These are phyloP conservation scores for Sminthurinus aureus DNA, from an alignment of 2,888 invertebrate species.

Conservation along the genomic window DNA sequence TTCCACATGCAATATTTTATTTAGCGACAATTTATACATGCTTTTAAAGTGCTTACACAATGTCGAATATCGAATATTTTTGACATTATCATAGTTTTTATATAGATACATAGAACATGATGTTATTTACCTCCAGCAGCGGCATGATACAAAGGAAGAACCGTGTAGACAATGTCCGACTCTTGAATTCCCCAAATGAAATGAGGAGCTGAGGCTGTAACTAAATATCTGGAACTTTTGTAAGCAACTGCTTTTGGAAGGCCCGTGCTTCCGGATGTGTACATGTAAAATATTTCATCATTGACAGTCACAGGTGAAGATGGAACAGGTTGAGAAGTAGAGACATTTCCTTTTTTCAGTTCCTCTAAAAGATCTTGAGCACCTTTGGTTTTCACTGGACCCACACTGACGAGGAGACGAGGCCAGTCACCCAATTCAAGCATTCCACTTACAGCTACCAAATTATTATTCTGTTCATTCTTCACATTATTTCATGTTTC, in stretches of 20 bases:
- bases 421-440: background rate
- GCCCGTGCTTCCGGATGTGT: slow-evolving; percentile 98
- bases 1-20: too few species aligned
- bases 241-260: slow-evolving; percentile 97
- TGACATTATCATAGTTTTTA: too few species aligned
- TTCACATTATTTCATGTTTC: background rate
- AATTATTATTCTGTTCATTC: background rate
- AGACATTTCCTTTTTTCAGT: slow-evolving; percentile 58
- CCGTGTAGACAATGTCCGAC: slow-evolving; percentile 45
- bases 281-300: slow-evolving; percentile 89
- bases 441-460: background rate
- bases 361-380: slow-evolving; percentile 18
- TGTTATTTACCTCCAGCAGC: background rate
- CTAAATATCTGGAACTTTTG: slow-evolving; percentile 75
- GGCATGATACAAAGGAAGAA: slow-evolving; percentile 38
- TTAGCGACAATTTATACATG: too few species aligned
- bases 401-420: slow-evolving; percentile 5
- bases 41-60: too few species aligned
- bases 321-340: slow-evolving; percentile 67
- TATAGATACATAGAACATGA: too few species aligned
- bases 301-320: slow-evolving; percentile 71
- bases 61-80: too few species aligned
- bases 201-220: background rate
- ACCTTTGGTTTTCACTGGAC: background rate
- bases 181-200: slow-evolving; percentile 31